Base-by-base conservation (phyloP, 2,113 vertebrate species). In the Trematomus loennbergii region DNA sequence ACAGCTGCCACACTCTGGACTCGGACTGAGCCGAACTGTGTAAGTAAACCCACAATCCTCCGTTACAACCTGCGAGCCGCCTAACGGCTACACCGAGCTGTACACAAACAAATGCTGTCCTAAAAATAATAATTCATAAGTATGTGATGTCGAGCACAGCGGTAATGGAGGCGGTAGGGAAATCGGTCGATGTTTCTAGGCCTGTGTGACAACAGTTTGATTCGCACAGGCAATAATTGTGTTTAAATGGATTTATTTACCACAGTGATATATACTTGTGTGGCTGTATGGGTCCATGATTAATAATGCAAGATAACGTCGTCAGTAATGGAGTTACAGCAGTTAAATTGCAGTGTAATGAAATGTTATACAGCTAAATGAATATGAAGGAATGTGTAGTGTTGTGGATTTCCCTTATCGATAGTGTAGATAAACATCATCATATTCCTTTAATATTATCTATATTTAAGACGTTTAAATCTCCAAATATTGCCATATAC, bases 21-120 rank as follows among this genome's bases (percentile, higher is more conserved):
- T 12, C 86, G 81, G 83, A 88, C 82, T 78, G 73, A 91, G 68
- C 76, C 65, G 80, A 82, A 82, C 87, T 74, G 80, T 69, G 92
- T 94, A 66, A 93, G 91, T 91, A 89, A 69, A 79, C 62, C 66
- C 40, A 6, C 59, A 12, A 73, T 49, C 5, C 43, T 20, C 55
- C 49, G 68, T 75, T 7, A 10, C 12, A 0, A 59, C 13, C 22
- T 0, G 29, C 0, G 13, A 0, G 16, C 58, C 15, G 9, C 67
- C 68, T 0, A 12, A 29, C 45, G 43, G 33, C 0, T 52, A 0
- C 1, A 3, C 29, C 1, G 49, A 0, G 60, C 9, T 3, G 3
- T 8, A 1, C 12, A 0, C 33, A 0, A 25, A 1, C 8, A 5
- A 2, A 18, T 1, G n/a, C 22, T 12, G 12, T 5, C 12, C 25